phyloP scores from a whole-genome alignment of 2,113 vertebrate species.

The Mastomys coucha region DNA sequence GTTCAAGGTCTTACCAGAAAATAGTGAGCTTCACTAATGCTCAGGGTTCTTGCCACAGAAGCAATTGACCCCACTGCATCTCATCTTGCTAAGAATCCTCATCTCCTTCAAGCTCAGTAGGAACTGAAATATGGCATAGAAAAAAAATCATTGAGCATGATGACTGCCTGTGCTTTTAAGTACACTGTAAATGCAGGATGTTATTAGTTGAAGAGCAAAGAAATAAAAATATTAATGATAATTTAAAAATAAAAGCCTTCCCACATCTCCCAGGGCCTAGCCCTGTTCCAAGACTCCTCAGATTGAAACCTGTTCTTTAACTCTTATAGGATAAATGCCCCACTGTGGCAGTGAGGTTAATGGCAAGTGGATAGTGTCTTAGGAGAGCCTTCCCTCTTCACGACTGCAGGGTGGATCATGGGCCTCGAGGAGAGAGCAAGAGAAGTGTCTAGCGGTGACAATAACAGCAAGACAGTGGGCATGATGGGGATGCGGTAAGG shows the following conservation, averaged over 20 bases:
- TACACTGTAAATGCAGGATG: accelerated
- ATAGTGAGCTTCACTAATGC: accelerated
- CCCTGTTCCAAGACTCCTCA: neutral
- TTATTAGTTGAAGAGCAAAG: neutral
- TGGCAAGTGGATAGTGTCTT: neutral
- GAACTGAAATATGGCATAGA: neutral
- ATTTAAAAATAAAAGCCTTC: no score
- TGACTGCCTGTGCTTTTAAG: neutral
- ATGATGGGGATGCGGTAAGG: neutral
- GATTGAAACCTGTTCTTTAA: neutral
- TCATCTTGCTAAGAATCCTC: neutral
- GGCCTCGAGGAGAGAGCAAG: neutral
- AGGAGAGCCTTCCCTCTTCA: neutral
- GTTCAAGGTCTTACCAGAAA: neutral
- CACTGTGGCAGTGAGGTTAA: neutral
- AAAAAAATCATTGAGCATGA: neutral
- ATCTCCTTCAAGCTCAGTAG: neutral
- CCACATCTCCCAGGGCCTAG: neutral
- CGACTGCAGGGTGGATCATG: neutral
- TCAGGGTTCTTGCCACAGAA: neutral
- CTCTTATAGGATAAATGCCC: neutral
- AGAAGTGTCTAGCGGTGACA: neutral
- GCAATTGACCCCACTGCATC: neutral
- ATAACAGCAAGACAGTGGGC: neutral
- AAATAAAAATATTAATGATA: neutral